phyloP scores from a whole-genome alignment of 1,140 invertebrate species.

The Danaus melanippus region DNA sequence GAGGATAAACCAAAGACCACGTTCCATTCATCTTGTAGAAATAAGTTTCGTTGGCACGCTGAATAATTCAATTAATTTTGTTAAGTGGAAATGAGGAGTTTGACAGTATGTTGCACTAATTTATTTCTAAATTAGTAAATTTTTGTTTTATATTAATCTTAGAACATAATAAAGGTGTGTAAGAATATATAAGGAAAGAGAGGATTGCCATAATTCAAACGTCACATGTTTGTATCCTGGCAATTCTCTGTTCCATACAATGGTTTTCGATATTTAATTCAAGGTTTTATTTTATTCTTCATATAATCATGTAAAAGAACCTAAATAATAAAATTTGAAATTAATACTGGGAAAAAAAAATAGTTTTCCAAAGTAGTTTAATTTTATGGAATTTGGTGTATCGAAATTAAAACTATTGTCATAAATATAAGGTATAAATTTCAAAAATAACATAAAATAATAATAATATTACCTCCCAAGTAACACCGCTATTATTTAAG shows the following conservation, averaged over 20 bases:
- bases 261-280: no score
- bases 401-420: no score
- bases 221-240: no score
- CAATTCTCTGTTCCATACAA: no score
- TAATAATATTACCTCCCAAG: constrained; percentile 73
- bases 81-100: neutral
- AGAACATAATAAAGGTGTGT: no score
- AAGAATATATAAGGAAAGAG: no score
- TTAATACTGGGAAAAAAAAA: no score
- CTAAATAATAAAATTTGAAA: constrained; percentile 1
- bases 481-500: constrained; percentile 73
- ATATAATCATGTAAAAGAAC: neutral
- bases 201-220: no score
- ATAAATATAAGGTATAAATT: neutral
- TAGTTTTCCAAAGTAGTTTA: neutral
- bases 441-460: constrained; percentile 1
- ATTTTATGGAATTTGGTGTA: neutral
- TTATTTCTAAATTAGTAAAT: no score
- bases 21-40: constrained; percentile 64
- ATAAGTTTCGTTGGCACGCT: constrained; percentile 63
- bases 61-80: neutral
- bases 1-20: constrained; percentile 52
- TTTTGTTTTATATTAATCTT: no score
- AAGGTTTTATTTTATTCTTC: no score
- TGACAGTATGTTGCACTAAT: no score